Base-by-base conservation (phyloP, 2,113 vertebrate genomes). In the Oryzias javanicus region DNA sequence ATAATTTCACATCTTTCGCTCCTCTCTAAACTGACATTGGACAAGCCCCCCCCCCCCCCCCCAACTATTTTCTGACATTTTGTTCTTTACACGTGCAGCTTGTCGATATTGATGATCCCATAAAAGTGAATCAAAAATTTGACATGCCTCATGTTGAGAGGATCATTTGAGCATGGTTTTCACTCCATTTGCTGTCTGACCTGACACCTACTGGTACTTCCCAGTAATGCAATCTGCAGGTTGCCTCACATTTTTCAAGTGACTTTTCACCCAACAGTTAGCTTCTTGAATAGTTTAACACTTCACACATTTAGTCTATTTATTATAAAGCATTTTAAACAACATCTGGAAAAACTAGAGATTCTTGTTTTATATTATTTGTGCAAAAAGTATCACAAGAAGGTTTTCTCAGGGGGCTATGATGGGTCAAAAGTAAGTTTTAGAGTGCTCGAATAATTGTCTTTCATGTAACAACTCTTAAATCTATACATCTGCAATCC, bases 151-250 rank as follows among this genome's bases (percentile, higher is more conserved):
- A 15, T 56, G 49, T 1, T 14, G 29, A 7, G 18, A 20, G 18
- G 16, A 20, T 49, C 19, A 41, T 55, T 49, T 52, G 5, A 7
- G 29, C 17, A 5, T 24, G 64, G 42, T 47, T 46, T 51, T 4
- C 41, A 3, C 24, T 18, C 29, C 29, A 67, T 76, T 66, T 67
- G 64, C 72, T 86, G 82, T 87, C 68, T 79, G 44, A 59, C 25
- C 75, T 19, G 88, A 79, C 88, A 73, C 65, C 90, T 84, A 67
- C 63, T 86, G 90, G 83, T 71, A 1, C 2, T 17, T 49, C 20
- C 1, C 4, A 24, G 49, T 62, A 88, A 29, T 74, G 60, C 81
- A 80, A 42, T 46, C 25, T 4, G 4, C 6, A 13, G 51, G 51
- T 7, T 18, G 14, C 42, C 15, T 13, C 42, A 19, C 25, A 35